Percentiles rank a stretch among this genome's conserved stretches.
Conservation (phyloP, 2,888 invertebrate species). For the Cyaniris semiargus region DNA sequence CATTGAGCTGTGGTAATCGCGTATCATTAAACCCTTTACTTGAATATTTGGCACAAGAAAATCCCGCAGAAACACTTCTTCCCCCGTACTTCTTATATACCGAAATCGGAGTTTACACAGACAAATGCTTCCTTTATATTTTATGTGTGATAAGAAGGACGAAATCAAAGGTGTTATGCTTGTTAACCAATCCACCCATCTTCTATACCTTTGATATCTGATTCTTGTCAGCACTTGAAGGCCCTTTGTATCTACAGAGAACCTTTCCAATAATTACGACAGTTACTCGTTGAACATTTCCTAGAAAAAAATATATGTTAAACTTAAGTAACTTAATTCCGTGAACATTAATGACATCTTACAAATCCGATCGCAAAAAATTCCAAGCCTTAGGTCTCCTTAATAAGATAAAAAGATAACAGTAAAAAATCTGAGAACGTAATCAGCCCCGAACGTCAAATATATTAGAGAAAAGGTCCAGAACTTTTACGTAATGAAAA, state of each 20-base stretch:
- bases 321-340: neutral
- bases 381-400: neutral
- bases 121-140: no score
- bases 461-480: conserved; percentile 6
- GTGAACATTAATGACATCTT: neutral
- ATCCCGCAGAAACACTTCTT: no score
- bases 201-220: neutral
- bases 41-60: no score
- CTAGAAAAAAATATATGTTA: neutral
- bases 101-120: no score
- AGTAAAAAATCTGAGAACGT: neutral
- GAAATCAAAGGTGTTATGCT: no score
- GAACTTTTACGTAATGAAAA: conserved; percentile 15
- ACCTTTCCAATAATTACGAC: neutral
- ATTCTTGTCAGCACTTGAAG: no score
- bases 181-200: no score
- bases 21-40: no score
- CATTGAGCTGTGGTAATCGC: no score
- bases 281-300: neutral
- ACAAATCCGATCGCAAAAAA: conserved; percentile 1
- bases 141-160: no score
- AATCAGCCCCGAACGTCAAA: conserved; percentile 4
- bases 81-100: no score
- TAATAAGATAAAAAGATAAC: conserved; percentile 19
- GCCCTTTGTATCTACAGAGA: no score